Evolutionary conservation across 2,888 invertebrate genomes (phyloP), one percentile per base, ranked within the genome.

Genomic region (Arenicola marina): DNA sequence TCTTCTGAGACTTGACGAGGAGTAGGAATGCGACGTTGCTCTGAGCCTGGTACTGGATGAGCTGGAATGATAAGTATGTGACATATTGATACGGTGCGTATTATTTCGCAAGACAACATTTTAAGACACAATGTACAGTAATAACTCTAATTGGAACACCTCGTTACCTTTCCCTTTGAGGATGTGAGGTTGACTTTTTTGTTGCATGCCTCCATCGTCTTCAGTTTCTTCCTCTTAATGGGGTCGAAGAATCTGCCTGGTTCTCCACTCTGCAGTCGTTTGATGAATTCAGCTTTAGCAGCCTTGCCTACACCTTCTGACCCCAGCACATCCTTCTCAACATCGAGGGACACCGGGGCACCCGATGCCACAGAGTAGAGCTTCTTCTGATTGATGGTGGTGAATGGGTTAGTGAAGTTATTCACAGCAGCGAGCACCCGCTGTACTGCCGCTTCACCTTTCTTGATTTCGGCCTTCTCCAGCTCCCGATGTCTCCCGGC

Each of bases 381-480:
- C 43, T 53, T 48, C 21, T 65, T 56, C 33, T 48, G 31, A 34
- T 65, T 54, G 1, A 7, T 38, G n/a, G 57, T 44, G 33, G 53
- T 43, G 62, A 67, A 67, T 3, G 62, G 62, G 51, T 67, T 62
- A 15, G 53, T 59, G 57, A 67, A 67, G 48, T 46, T 65, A n/a
- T 33, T 34, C 26, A 67, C 55, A 4, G 65, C 59, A 33, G 43
- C 31, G n/a, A 53, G 18, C 45, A 60, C 33, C 51, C 51, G 33
- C 34, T 56, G 34, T 43, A 66, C 56, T 51, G 59, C 60, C 31
- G 51, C 33, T 45, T 65, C 64, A 44, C 64, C 57, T 44, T 54
- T 62, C 59, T 57, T 56, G 33, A 67, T 61, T 34, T 64, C 24
- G 11, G 61, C 59, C 18, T 4, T 28, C n/a, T 46, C 46, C 4